Conservation (phyloP, 2,113 vertebrate genomes). For the Ceyx melanurus region DNA sequence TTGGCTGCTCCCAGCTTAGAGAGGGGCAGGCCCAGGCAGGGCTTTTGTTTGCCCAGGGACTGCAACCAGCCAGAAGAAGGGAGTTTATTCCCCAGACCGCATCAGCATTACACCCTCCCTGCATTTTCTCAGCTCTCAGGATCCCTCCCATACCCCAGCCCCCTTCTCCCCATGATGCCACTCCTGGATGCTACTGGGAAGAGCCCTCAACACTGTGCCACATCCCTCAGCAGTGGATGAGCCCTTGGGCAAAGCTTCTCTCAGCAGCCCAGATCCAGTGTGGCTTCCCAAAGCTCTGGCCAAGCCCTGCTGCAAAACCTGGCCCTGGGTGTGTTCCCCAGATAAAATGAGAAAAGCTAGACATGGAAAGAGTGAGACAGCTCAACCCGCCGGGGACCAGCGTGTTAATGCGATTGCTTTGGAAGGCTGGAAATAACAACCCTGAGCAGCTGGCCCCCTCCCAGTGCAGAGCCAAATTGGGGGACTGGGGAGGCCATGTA, state of each 20-base stretch:
- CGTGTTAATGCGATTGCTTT: neutral
- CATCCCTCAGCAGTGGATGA: neutral
- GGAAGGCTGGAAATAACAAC: neutral
- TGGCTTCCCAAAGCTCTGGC: neutral
- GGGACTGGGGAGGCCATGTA: rapidly evolving
- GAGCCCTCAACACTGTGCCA: rapidly evolving
- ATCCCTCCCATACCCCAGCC: neutral
- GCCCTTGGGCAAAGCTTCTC: neutral
- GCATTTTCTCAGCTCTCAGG: neutral
- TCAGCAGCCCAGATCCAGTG: neutral
- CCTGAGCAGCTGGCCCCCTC: neutral
- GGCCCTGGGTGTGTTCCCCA: neutral
- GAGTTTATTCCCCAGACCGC: neutral
- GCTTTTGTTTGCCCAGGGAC: neutral
- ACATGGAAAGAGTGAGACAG: neutral
- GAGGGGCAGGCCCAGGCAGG: neutral
- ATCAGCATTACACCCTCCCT: too few relatives aligned
- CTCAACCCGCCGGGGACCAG: rapidly evolving
- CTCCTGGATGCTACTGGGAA: rapidly evolving
- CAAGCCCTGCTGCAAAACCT: neutral
- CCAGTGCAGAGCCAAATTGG: neutral
- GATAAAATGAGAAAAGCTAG: neutral
- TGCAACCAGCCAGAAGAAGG: neutral
- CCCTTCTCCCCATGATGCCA: neutral
- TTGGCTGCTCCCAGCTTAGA: neutral